Conservation (phyloP, 2,113 vertebrate genomes). For the Acrocephalus kingi region DNA sequence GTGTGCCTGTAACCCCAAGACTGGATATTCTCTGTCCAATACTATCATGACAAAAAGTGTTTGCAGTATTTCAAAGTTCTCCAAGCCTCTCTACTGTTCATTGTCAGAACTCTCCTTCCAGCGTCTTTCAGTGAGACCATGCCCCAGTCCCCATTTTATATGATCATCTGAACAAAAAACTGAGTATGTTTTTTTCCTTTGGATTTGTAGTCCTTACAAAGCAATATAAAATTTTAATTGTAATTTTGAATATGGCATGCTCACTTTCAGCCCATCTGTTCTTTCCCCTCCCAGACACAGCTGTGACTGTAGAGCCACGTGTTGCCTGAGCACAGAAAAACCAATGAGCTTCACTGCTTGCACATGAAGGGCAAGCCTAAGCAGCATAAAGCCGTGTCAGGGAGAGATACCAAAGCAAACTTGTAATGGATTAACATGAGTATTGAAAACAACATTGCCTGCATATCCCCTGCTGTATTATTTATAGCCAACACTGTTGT, state of each 20-base stretch:
- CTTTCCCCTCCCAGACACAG: background rate
- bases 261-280: background rate
- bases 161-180: background rate
- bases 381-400: background rate
- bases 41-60: background rate
- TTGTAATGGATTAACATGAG: background rate
- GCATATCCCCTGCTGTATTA: background rate
- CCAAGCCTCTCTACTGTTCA: background rate
- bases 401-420: conserved; percentile 34
- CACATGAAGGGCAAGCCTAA: background rate
- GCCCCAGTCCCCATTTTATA: background rate
- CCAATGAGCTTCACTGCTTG: background rate
- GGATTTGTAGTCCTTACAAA: background rate
- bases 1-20: background rate
- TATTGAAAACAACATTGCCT: background rate
- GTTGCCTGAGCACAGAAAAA: background rate
- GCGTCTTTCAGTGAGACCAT: background rate
- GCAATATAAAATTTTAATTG: background rate
- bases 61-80: background rate
- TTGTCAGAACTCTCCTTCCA: background rate
- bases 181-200: background rate
- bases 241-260: background rate
- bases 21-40: background rate
- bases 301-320: background rate
- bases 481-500: background rate